Evolutionary conservation across 2,888 invertebrate genomes (phyloP).

Genomic region (Globia sparganii): DNA sequence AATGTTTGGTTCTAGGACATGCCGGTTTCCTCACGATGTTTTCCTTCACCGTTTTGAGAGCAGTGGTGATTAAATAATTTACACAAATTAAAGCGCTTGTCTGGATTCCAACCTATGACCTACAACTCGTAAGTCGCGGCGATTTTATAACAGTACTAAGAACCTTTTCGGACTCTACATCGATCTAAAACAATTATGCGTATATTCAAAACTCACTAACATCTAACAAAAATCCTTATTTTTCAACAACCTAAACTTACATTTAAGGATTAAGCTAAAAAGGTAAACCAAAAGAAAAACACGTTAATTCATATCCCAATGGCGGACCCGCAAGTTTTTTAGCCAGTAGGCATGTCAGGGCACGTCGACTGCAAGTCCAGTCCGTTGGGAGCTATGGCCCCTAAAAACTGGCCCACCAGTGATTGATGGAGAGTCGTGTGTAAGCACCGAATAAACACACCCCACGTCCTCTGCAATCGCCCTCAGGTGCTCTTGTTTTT

Average conservation of each 20-base stretch:
- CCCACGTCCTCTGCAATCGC: constrained; percentile 80
- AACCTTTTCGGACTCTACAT: neutral
- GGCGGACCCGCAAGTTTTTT: constrained; percentile 75
- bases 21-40: too few species aligned
- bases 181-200: neutral
- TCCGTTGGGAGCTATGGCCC: constrained; percentile 81
- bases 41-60: too few species aligned
- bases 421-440: constrained; percentile 86
- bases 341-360: constrained; percentile 70
- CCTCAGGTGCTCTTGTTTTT: constrained; percentile 81
- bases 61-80: too few species aligned
- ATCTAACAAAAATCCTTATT: neutral
- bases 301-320: constrained; percentile 74
- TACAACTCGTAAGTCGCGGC: too few species aligned
- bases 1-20: too few species aligned
- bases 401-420: constrained; percentile 83
- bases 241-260: constrained; percentile 3
- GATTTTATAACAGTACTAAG: neutral
- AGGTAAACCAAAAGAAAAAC: constrained; percentile 64
- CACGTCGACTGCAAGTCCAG: constrained; percentile 76
- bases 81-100: too few species aligned
- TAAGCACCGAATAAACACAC: constrained; percentile 84
- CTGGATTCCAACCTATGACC: too few species aligned
- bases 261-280: constrained; percentile 25
- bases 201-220: neutral